Base-by-base conservation (phyloP, 2,888 invertebrate genomes). In the Parnassius glacialis region DNA sequence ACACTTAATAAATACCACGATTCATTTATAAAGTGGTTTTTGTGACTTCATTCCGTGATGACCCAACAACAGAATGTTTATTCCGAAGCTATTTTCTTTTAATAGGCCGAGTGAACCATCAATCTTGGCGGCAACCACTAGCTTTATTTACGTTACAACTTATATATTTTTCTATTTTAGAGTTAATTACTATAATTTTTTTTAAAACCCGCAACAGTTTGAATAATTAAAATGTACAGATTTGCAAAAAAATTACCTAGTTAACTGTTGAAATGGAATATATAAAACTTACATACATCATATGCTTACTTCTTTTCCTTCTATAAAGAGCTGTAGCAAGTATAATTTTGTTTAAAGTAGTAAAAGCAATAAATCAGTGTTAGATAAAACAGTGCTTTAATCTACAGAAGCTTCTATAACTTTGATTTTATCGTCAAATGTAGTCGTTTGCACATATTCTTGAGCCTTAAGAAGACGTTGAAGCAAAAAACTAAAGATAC, bases 401-500 rank as follows among this genome's bases (percentile, higher is more conserved):
- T 47, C 10, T 52, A 52, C 47, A 34, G 51, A 34, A 34, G 34
- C 52, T 62, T 63, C 57, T 51, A 62, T 62, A 53, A 62, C 59
- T 59, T 56, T 52, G 48, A 63, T 52, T 59, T 59, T 56, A 59
- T 63, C 63, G 11, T 57, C 52, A 34, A 47, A 63, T 9, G 34
- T 52, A 50, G 41, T 63, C 56, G 45, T 52, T 47, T 45, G 55
- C 47, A 55, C 50, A 47, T 52, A 56, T 63, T 59, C 34, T 55
- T 12, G 43, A 57, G 60, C 63, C 66, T 65, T 65, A 59, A 53
- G 48, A 58, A 62, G 66, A 59, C 25, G 42, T 62, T 56, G 62
- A 44, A 12, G 48, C 34, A 58, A 61, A 57, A 59, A 59, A 51
- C 16, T 52, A 56, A 59, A 59, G 59, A 50, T 42, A 48, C 57